phyloP scores from a whole-genome alignment of 1,140 invertebrate species.

The Drosophila tristis region DNA sequence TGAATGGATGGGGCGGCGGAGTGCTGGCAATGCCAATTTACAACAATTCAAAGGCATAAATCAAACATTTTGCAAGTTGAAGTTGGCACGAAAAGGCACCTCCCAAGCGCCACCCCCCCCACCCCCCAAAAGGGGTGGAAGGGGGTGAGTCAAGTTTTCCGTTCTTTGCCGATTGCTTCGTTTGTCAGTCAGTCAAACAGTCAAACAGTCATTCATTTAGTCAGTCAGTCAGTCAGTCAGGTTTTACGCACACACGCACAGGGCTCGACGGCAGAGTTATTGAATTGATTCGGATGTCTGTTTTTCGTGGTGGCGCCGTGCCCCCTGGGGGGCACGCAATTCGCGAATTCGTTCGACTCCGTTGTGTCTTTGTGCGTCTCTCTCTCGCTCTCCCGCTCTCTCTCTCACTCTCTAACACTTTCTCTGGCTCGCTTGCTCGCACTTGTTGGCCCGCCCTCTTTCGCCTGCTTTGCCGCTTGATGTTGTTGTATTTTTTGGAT shows the following conservation, averaged over 20 bases:
- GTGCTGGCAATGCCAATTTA: constrained; percentile 55
- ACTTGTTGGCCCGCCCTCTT: neutral
- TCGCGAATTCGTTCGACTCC: constrained; percentile 6
- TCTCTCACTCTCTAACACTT: neutral
- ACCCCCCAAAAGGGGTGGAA: neutral
- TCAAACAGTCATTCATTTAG: constrained; percentile 50
- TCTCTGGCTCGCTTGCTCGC: neutral
- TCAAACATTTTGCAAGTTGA: constrained; percentile 77
- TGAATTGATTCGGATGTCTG: constrained; percentile 70
- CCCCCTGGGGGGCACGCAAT: constrained; percentile 31
- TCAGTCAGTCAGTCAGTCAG: constrained; percentile 61
- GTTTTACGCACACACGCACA: constrained; percentile 76
- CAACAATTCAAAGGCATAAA: constrained; percentile 79
- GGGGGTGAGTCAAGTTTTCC: constrained; percentile 11
- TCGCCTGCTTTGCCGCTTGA: neutral
- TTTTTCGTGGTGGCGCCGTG: neutral
- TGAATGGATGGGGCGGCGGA: neutral
- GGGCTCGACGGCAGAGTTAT: constrained; percentile 54
- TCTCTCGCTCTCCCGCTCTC: too few species aligned
- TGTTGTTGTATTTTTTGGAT: constrained; percentile 78
- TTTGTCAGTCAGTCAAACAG: constrained; percentile 49
- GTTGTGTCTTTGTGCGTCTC: constrained; percentile 31
- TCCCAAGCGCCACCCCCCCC: too few species aligned
- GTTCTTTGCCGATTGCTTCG: too few species aligned
- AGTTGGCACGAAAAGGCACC: constrained; percentile 54